Evolutionary conservation across 1,140 invertebrate species (phyloP), one percentile per base, ranked within the genome.

Genomic region (Meloidogyne hapla): DNA sequence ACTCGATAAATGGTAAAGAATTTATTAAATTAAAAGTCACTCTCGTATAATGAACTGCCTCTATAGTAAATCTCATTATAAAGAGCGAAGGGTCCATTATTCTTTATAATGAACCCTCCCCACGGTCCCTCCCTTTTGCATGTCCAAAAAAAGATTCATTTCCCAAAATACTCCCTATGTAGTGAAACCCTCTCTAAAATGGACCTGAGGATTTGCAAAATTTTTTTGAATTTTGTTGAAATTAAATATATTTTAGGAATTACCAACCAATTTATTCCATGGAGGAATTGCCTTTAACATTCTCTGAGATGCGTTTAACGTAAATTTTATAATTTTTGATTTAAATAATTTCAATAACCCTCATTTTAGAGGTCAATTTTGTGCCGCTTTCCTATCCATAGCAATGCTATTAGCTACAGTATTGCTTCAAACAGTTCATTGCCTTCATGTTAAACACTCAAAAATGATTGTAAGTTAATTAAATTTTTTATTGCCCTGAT

Each of bases 221-320:
- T n/a, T n/a, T n/a, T n/a, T n/a, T n/a, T n/a, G n/a, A n/a, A n/a
- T n/a, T n/a, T n/a, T n/a, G n/a, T n/a, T n/a, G n/a, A n/a, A n/a
- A n/a, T n/a, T n/a, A 12, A 33, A 33, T 6, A 33, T 33, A 28
- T 26, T 61, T 40, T n/a, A 77, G 82, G 82, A 75, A 75, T 26
- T 86, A 78, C 42, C 63, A 76, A 42, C 21, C 66, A n/a, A 76
- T 68, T 25, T 73, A 64, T 38, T 25, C 70, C 3, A 63, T 73
- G 33, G 67, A 63, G 9, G 74, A 81, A 15, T 64, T 85, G 2
- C 85, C 84, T 5, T 26, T 73, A 13, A 85, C 85, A 9, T 85
- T 85, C 69, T 68, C 77, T n/a, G 83, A 84, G 61, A 83, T 82
- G 78, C 62, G 65, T 62, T 68, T 77, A 33, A 71, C 80, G 56